Evolutionary conservation across 2,797 vertebrate species (phyloP), one percentile per base, ranked within the genome.

Genomic region (Paedocypris micromegethes): DNA sequence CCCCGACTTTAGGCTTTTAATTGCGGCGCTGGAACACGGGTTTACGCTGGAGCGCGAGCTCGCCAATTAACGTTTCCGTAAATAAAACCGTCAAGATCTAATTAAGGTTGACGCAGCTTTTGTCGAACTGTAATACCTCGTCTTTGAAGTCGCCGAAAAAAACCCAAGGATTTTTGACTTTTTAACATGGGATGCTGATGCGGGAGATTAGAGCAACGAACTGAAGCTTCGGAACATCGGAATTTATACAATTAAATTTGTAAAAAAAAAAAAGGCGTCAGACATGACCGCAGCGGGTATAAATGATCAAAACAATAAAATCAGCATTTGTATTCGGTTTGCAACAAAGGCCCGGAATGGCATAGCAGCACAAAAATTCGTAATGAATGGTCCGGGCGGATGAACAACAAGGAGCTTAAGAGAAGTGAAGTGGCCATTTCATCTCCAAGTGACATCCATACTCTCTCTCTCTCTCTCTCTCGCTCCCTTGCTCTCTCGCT

Each of bases 341-440:
- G 67, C 76, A 45, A 79, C 71, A 78, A 81, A 79, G 78, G 71
- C 56, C 69, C 42, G 23, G 66, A 77, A 79, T 74, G 76, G 78
- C 77, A 76, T 77, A 72, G 53, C 49, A 79, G 75, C 77, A 78
- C 57, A 46, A 54, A 58, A 71, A 58, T 39, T 67, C 75, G 74
- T 88, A 86, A 89, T 89, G 84, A 78, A 58, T 68, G 72, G 56
- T 49, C 73, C 65, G 61, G 52, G 70, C 50, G 57, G 60, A 64
- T 66, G 73, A 47, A 76, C 68, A 79, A 80, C 81, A 77, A 83
- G 79, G 81, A 81, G 86, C 83, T 81, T 84, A 82, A 85, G 62
- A 84, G 82, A 84, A 74, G 76, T 88, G 85, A 86, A 90, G 89
- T 90, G 88, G 83, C 84, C 84, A 83, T 88, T 83, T 84, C 46